phyloP scores from a whole-genome alignment of 2,888 invertebrate genomes.

The Parnassius smintheus region DNA sequence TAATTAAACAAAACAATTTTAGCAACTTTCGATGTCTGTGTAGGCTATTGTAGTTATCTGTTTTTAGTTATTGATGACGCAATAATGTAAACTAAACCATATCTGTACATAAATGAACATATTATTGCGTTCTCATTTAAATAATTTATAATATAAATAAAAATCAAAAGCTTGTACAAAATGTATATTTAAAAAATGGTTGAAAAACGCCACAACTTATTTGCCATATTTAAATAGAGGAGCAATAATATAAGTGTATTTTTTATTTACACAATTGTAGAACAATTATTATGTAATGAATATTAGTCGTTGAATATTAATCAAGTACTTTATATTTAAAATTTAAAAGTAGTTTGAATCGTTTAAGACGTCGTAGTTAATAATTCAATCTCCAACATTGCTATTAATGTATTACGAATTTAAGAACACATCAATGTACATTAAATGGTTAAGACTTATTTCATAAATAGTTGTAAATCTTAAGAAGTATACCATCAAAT shows the following conservation, averaged over 20 bases:
- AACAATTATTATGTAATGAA: conserved; percentile 2
- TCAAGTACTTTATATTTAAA: too few relatives aligned
- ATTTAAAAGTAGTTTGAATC: too few relatives aligned
- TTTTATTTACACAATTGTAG: conserved; percentile 9
- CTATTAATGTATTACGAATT: too few relatives aligned
- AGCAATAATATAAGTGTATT: conserved; percentile 27
- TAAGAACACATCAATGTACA: not conserved
- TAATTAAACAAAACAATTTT: not conserved
- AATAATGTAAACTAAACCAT: conserved; percentile 11
- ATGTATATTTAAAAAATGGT: conserved; percentile 46
- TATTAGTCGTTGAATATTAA: not conserved
- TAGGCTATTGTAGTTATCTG: conserved; percentile 2
- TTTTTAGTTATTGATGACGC: conserved; percentile 2
- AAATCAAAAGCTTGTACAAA: conserved; percentile 22
- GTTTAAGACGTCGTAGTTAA: too few relatives aligned
- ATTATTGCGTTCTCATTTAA: conserved; percentile 18
- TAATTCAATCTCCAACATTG: too few relatives aligned
- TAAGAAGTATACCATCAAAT: not conserved
- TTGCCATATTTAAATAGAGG: conserved; percentile 59
- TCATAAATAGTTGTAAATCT: not conserved
- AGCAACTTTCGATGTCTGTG: conserved; percentile 23
- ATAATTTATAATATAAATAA: conserved; percentile 15
- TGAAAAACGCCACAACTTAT: conserved; percentile 47
- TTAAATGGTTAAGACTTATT: not conserved
- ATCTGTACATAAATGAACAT: not conserved